Conservation (phyloP, 2,113 vertebrate species). For the Opisthocomus hoazin region DNA sequence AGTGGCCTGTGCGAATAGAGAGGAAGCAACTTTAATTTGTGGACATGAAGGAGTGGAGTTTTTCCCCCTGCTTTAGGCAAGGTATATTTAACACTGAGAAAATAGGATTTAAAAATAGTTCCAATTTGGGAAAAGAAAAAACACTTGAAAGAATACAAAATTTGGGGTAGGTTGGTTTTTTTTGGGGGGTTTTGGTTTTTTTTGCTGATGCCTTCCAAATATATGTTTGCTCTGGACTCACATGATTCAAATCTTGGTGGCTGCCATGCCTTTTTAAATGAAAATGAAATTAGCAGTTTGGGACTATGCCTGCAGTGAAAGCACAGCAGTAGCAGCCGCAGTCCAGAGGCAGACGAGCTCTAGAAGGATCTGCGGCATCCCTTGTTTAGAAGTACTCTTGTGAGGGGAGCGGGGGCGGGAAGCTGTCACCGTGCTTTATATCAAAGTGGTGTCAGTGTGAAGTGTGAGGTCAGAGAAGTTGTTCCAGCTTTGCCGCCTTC, state of each 20-base stretch:
- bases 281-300: not conserved
- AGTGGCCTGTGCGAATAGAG: not conserved
- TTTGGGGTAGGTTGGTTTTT: not conserved
- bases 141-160: slow-evolving; percentile 16
- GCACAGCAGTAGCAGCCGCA: not conserved
- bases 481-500: not conserved
- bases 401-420: not conserved
- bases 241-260: not conserved
- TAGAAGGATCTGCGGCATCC: not conserved
- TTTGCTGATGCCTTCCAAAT: not conserved
- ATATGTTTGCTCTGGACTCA: not conserved
- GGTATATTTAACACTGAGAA: slow-evolving; percentile 1
- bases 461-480: not conserved
- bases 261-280: not conserved
- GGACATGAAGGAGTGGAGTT: not conserved
- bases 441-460: not conserved
- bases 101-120: slow-evolving; percentile 39
- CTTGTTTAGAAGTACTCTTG: not conserved
- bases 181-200: not conserved
- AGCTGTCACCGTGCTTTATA: not conserved
- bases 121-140: not conserved
- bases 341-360: not conserved
- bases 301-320: not conserved
- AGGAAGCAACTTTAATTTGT: not conserved
- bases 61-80: not conserved